phyloP scores from a whole-genome alignment of 2,797 vertebrate genomes.

The Anguilla marmorata region DNA sequence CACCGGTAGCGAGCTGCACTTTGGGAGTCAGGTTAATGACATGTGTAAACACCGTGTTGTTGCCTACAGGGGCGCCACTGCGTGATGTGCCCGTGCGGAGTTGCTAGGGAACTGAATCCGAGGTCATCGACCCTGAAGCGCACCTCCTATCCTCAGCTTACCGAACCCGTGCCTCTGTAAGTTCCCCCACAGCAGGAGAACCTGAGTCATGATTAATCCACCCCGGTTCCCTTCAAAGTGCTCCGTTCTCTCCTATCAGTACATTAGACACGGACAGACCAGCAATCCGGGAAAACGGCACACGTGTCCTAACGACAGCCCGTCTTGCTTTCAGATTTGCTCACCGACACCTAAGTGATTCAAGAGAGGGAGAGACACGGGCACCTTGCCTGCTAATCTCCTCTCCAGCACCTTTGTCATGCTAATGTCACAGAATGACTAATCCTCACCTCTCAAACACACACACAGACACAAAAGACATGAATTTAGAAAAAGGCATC shows the following conservation, averaged over 20 bases:
- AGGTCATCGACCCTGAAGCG: neutral
- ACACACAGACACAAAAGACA: neutral
- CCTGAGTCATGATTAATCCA: neutral
- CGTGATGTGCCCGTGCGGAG: neutral
- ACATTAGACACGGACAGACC: neutral
- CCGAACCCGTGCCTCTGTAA: neutral
- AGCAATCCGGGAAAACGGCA: neutral
- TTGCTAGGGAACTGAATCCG: constrained; percentile 3
- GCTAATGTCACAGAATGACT: constrained; percentile 8
- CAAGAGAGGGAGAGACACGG: neutral
- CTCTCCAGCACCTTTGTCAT: neutral
- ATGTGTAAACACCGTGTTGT: constrained; percentile 31
- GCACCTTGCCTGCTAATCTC: neutral
- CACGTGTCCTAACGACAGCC: neutral
- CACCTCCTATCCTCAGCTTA: neutral
- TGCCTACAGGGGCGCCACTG: neutral
- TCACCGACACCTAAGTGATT: constrained; percentile 1
- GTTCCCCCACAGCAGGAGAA: neutral
- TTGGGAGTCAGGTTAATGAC: constrained; percentile 17
- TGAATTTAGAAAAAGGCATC: neutral
- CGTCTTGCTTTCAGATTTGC: neutral
- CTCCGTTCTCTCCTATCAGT: neutral
- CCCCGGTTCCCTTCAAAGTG: neutral
- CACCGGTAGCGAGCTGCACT: neutral
- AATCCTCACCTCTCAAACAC: neutral